phyloP scores from a whole-genome alignment of 2,888 invertebrate genomes.

The Papilio elwesi region DNA sequence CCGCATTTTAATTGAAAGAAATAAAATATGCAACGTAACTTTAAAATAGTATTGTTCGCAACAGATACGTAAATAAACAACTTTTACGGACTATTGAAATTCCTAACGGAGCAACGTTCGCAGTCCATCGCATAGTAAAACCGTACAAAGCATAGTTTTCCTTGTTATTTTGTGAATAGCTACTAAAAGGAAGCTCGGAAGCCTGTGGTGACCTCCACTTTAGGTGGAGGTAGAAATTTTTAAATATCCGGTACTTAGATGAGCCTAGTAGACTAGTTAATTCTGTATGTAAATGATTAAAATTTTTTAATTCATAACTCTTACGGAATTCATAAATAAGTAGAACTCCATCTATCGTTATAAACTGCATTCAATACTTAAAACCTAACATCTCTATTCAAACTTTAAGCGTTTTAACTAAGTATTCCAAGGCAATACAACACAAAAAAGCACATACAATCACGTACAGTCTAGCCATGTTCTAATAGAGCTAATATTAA shows the following conservation, averaged over 20 bases:
- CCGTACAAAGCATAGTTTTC: slow-evolving; percentile 25
- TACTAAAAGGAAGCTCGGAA: slow-evolving; percentile 2
- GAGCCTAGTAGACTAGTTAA: no score
- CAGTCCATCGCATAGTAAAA: slow-evolving; percentile 1
- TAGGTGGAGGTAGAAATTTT: background rate
- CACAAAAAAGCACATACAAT: no score
- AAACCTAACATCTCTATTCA: no score
- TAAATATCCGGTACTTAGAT: background rate
- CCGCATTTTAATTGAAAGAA: background rate
- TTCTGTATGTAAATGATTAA: no score
- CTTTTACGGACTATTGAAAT: slow-evolving; percentile 1
- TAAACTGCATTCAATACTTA: no score
- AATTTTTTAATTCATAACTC: no score
- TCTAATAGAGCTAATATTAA: no score
- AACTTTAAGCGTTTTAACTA: no score
- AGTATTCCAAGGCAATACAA: no score
- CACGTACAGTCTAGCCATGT: no score
- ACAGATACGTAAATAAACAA: background rate
- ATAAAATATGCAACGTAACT: background rate
- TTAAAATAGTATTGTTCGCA: background rate
- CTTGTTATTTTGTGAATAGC: slow-evolving; percentile 4
- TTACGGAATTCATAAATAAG: no score
- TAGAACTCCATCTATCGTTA: no score
- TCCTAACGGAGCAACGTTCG: background rate
- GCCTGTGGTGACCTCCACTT: slow-evolving; percentile 1